Evolutionary conservation across 1,140 invertebrate genomes (phyloP).

Genomic region (Pseudobourletiella spinata): DNA sequence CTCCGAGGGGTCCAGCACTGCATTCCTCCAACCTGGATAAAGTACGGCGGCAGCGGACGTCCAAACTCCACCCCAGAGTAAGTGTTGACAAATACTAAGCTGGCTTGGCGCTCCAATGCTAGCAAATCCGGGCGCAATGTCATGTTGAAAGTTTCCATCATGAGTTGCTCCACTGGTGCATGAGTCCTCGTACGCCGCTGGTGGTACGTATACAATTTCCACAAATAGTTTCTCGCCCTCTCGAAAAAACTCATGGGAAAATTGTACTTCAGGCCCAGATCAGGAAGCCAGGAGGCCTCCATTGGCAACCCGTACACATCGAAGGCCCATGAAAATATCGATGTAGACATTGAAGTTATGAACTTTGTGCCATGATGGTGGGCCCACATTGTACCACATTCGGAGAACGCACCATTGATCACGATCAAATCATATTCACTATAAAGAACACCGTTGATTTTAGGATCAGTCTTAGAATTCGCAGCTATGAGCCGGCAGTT

Average conservation of each 20-base stretch:
- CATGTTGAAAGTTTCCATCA: neutral
- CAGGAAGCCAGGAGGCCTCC: conserved; percentile 15
- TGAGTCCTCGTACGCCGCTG: neutral
- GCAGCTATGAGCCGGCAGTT: conserved; percentile 8
- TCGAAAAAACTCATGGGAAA: conserved; percentile 19
- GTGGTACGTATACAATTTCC: neutral
- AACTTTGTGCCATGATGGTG: conserved; percentile 49
- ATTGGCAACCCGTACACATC: conserved; percentile 16
- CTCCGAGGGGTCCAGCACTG: conserved; percentile 8
- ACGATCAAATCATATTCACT: conserved; percentile 15
- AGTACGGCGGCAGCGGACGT: conserved; percentile 10
- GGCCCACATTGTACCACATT: conserved; percentile 52
- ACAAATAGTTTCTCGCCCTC: conserved; percentile 2
- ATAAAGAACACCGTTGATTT: neutral
- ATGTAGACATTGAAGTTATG: neutral
- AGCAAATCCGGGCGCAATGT: conserved; percentile 1
- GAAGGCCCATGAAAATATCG: conserved; percentile 8
- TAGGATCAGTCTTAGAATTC: neutral
- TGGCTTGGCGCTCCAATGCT: conserved; percentile 10
- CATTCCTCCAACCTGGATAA: conserved; percentile 17
- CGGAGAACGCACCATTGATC: conserved; percentile 7
- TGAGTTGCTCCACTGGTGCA: neutral
- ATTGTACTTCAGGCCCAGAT: neutral
- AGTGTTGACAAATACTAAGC: conserved; percentile 10
- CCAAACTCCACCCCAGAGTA: conserved; percentile 14